These are phyloP conservation scores for Peromyscus aztecus DNA, from an alignment of 2,797 vertebrate genomes.

Conservation along the genomic window DNA sequence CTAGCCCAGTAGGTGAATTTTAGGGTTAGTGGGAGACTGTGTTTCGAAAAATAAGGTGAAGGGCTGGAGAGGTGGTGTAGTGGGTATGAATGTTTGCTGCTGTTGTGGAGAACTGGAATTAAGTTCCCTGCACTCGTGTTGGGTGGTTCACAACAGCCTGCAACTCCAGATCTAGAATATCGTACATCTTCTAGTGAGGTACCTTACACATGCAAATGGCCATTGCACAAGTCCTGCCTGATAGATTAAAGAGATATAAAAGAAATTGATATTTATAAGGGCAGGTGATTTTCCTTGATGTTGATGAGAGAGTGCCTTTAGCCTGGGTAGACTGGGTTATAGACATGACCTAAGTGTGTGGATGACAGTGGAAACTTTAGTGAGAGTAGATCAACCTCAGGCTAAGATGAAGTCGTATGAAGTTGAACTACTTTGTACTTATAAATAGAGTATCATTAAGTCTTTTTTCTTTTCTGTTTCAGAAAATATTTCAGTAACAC, in stretches of 20 bases:
- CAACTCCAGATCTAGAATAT: no score
- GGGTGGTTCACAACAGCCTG: no score
- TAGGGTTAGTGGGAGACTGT: no score
- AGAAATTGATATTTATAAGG: background rate
- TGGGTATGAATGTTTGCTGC: no score
- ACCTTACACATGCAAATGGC: no score
- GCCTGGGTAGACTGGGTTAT: background rate
- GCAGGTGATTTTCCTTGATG: background rate
- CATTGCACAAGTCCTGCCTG: background rate
- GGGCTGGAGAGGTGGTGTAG: no score
- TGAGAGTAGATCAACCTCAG: background rate
- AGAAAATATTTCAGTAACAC: conserved; percentile 50
- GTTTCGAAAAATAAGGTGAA: no score
- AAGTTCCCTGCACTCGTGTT: no score
- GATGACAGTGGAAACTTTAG: background rate
- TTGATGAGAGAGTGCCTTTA: background rate
- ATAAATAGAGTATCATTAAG: background rate
- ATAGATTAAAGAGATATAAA: background rate
- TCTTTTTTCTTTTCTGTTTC: conserved; percentile 27
- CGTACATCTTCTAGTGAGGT: background rate
- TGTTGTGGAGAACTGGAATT: no score
- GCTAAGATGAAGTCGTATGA: background rate
- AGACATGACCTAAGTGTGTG: background rate
- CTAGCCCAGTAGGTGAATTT: no score
- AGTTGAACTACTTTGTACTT: conserved; percentile 36